Percentiles rank a stretch among this genome's conserved stretches.
Evolutionary conservation across 2,797 vertebrate species (phyloP).

Genomic region (Spinus olivaceus): DNA sequence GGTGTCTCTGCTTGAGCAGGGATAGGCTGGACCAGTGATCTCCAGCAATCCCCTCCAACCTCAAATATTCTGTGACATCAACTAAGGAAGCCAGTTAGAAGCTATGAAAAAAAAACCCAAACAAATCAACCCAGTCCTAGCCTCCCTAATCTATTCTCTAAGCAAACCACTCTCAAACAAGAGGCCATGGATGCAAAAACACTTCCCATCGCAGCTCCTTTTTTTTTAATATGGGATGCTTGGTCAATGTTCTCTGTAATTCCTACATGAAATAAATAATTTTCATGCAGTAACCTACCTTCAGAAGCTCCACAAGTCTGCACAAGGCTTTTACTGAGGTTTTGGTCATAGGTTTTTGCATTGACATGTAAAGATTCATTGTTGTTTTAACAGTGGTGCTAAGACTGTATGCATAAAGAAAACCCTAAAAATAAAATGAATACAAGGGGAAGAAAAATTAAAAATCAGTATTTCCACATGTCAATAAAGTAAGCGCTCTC

Average conservation of each 20-base stretch:
- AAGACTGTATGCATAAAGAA: conserved; percentile 95
- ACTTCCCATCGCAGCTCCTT: neutral
- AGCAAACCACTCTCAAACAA: neutral
- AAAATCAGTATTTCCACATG: neutral
- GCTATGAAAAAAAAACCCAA: fast-evolving
- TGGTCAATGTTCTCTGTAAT: neutral
- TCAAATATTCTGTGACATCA: neutral
- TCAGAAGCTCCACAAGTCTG: conserved; percentile 92
- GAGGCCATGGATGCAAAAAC: neutral
- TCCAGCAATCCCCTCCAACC: neutral
- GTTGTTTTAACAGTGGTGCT: conserved; percentile 95
- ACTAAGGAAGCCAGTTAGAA: neutral
- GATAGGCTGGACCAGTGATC: neutral
- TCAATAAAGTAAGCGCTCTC: neutral
- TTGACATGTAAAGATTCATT: conserved; percentile 98
- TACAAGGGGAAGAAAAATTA: neutral
- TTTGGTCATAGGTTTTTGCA: conserved; percentile 99
- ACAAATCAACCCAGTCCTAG: neutral
- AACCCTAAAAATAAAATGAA: conserved; percentile 80
- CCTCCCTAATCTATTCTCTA: neutral
- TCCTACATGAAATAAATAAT: neutral
- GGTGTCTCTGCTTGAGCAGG: neutral
- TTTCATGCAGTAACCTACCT: conserved; percentile 76
- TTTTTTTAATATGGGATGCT: neutral
- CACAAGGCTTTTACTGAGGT: conserved; percentile 96